These are phyloP conservation scores for Smutsia temminckii DNA, from an alignment of 2,797 vertebrate species.

Conservation along the genomic window DNA sequence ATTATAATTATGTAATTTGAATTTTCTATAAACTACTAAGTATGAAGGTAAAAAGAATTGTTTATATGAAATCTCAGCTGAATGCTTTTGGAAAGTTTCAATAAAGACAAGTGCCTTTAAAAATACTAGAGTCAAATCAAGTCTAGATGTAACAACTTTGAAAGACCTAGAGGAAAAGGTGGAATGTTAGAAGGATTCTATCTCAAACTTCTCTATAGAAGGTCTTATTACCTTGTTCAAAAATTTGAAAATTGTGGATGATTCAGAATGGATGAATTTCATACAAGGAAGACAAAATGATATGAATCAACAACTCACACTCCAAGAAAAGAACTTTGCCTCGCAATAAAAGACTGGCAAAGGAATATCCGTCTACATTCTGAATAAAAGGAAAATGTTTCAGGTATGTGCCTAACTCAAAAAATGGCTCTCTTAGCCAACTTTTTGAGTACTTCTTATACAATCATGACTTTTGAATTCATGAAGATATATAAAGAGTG, in stretches of 20 bases:
- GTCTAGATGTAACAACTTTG: background rate
- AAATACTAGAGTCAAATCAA: background rate
- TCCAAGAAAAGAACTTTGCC: background rate
- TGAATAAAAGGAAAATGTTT: background rate
- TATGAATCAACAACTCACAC: background rate
- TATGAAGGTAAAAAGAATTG: background rate
- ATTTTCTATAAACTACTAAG: background rate
- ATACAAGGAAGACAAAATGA: background rate
- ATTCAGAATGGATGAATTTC: background rate
- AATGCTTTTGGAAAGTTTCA: background rate
- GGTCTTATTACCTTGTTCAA: background rate
- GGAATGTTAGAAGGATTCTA: background rate
- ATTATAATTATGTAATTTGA: background rate
- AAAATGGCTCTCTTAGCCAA: background rate
- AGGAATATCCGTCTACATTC: background rate
- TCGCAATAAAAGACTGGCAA: background rate
- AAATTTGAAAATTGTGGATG: background rate
- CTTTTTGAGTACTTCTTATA: background rate
- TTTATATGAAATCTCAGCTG: conserved; percentile 6
- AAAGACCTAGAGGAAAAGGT: background rate
- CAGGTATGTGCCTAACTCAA: background rate
- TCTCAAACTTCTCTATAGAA: background rate
- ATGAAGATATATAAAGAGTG: background rate
- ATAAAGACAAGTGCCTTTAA: background rate
- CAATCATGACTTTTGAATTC: background rate